These are phyloP conservation scores for Scelioninae gen. 2 DNA, from an alignment of 2,888 invertebrate genomes.

Conservation along the genomic window DNA sequence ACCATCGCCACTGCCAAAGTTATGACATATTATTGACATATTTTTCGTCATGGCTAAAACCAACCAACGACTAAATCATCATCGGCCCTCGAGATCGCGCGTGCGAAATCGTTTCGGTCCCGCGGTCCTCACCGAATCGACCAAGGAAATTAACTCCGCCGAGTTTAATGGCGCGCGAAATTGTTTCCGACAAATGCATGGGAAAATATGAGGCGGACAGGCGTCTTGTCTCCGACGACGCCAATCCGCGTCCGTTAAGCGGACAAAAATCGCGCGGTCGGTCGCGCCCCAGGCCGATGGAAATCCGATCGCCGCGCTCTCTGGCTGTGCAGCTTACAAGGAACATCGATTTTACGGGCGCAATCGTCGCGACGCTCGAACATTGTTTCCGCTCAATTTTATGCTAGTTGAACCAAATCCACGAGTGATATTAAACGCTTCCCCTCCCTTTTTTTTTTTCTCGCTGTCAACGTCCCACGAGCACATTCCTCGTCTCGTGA, in stretches of 20 bases:
- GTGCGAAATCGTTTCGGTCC: conserved; percentile 41
- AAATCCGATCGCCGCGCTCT: conserved; percentile 34
- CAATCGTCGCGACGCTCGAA: conserved; percentile 50
- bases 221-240: conserved; percentile 26
- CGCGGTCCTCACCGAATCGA: conserved; percentile 52
- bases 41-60: too few relatives aligned
- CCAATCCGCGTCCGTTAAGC: conserved; percentile 26
- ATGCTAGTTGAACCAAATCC: conserved; percentile 44
- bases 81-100: too few relatives aligned
- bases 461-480: too few relatives aligned
- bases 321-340: conserved; percentile 33
- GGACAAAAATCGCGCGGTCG: conserved; percentile 27
- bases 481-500: too few relatives aligned
- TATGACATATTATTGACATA: too few relatives aligned
- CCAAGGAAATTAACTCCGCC: conserved; percentile 50
- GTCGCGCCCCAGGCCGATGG: conserved; percentile 6
- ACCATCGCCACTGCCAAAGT: too few relatives aligned
- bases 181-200: conserved; percentile 45
- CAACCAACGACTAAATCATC: too few relatives aligned
- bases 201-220: conserved; percentile 35
- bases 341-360: conserved; percentile 54
- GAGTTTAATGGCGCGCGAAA: conserved; percentile 50
- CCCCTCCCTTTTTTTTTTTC: conserved; percentile 5
- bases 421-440: conserved; percentile 51
- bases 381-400: conserved; percentile 50